These are phyloP conservation scores for Tretioscincus oriximinensis DNA, from an alignment of 2,113 vertebrate genomes.

Conservation along the genomic window DNA sequence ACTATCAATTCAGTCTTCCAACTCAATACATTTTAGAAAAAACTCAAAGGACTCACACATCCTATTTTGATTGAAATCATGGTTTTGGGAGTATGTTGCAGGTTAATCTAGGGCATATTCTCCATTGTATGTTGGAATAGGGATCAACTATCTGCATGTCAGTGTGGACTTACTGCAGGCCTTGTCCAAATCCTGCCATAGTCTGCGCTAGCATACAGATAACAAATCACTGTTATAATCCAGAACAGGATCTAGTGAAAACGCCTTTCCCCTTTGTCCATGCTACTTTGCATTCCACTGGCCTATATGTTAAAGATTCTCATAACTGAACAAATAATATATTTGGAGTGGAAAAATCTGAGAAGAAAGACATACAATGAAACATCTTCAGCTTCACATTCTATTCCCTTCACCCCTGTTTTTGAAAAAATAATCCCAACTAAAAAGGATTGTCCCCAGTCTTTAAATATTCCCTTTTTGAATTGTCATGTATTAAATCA, in stretches of 20 bases:
- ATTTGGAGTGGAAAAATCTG: background rate
- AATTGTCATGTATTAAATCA: background rate
- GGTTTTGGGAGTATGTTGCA: background rate
- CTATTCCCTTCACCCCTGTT: background rate
- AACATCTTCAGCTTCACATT: background rate
- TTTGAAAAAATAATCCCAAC: background rate
- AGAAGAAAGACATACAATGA: background rate
- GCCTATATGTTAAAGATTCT: background rate
- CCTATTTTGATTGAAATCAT: background rate
- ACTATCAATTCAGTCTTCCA: background rate
- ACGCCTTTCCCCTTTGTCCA: background rate
- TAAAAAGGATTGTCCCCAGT: background rate
- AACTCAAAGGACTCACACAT: background rate
- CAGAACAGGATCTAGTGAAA: background rate
- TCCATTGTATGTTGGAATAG: too few relatives aligned
- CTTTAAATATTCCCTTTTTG: background rate
- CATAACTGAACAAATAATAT: background rate
- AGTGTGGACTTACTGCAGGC: too few relatives aligned
- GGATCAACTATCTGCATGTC: too few relatives aligned
- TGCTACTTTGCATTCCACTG: background rate
- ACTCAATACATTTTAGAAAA: background rate
- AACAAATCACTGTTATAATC: too few relatives aligned
- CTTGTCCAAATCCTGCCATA: too few relatives aligned
- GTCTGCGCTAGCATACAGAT: too few relatives aligned
- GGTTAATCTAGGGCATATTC: background rate